Evolutionary conservation across 2,888 invertebrate species (phyloP).

Genomic region (Troides helena): DNA sequence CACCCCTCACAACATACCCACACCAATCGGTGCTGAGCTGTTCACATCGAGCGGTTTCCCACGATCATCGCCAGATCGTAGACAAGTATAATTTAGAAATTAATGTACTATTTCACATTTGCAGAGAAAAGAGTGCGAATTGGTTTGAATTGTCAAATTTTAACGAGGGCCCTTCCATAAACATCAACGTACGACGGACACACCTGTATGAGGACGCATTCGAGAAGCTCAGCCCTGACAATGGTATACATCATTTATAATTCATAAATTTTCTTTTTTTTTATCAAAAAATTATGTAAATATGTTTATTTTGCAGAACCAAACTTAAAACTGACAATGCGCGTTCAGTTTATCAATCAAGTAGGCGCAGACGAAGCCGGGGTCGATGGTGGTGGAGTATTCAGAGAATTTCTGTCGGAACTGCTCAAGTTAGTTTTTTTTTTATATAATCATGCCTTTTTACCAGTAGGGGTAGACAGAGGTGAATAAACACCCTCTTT

Average conservation of each 20-base stretch:
- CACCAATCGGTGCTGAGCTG: too few species aligned
- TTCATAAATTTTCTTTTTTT: not conserved
- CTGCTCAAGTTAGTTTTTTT: slow-evolving; percentile 83
- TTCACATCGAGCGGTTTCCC: too few species aligned
- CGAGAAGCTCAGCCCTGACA: slow-evolving; percentile 93
- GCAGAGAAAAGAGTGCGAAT: slow-evolving; percentile 84
- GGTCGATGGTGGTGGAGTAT: slow-evolving; percentile 98
- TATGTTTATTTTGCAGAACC: slow-evolving; percentile 82
- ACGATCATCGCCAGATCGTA: too few species aligned
- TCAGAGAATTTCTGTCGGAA: slow-evolving; percentile 96
- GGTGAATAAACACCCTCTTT: too few species aligned
- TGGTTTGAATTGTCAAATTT: slow-evolving; percentile 88
- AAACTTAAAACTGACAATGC: slow-evolving; percentile 90
- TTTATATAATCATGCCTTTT: too few species aligned
- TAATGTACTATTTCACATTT: slow-evolving; percentile 31
- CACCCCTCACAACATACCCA: too few species aligned
- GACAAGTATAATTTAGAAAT: too few species aligned
- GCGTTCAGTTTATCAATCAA: slow-evolving; percentile 94
- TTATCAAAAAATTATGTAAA: not conserved
- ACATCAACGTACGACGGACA: slow-evolving; percentile 89
- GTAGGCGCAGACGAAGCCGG: slow-evolving; percentile 97
- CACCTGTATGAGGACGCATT: slow-evolving; percentile 99
- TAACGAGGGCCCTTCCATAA: slow-evolving; percentile 87
- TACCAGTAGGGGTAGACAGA: too few species aligned
- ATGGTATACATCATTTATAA: slow-evolving; percentile 82